A percentile compares a stretch with the other conserved stretches of the same genome.
These are phyloP conservation scores for Anoncus sp. DNA, from an alignment of 2,888 invertebrate species.

Conservation along the genomic window DNA sequence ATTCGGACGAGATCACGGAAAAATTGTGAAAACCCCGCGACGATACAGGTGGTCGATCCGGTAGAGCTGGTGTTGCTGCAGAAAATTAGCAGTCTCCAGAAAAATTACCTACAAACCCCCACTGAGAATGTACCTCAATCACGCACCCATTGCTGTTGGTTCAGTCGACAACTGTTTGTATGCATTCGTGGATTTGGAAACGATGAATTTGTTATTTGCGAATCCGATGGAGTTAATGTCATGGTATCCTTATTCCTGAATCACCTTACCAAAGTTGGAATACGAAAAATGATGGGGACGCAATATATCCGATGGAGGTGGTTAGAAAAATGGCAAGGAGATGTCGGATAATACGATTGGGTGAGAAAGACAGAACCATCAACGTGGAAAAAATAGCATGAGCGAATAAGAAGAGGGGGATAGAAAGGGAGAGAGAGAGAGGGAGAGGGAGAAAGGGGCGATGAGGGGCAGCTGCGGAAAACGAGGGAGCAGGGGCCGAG, in stretches of 20 bases:
- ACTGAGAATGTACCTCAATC: too few relatives aligned
- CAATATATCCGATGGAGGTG: not conserved
- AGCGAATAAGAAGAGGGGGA: constrained; percentile 39
- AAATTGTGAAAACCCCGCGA: too few relatives aligned
- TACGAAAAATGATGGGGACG: not conserved
- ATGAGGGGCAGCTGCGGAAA: too few relatives aligned
- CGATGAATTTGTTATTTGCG: not conserved
- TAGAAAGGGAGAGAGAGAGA: constrained; percentile 56
- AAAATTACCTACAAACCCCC: too few relatives aligned
- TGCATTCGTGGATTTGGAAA: not conserved
- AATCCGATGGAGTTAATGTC: not conserved
- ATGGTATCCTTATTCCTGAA: not conserved
- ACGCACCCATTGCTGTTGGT: not conserved
- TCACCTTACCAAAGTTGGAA: not conserved
- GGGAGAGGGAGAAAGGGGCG: constrained; percentile 62
- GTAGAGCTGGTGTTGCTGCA: too few relatives aligned
- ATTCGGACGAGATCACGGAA: too few relatives aligned
- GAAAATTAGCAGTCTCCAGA: too few relatives aligned
- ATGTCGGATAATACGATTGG: constrained; percentile 15
- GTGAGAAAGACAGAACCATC: not conserved
- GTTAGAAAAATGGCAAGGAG: not conserved
- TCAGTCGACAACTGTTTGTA: not conserved
- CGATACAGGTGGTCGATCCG: too few relatives aligned
- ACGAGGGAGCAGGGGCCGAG: constrained; percentile 58
- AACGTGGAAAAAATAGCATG: not conserved